These are phyloP conservation scores for Trichosurus vulpecula DNA, from an alignment of 2,797 vertebrate genomes.

Conservation along the genomic window DNA sequence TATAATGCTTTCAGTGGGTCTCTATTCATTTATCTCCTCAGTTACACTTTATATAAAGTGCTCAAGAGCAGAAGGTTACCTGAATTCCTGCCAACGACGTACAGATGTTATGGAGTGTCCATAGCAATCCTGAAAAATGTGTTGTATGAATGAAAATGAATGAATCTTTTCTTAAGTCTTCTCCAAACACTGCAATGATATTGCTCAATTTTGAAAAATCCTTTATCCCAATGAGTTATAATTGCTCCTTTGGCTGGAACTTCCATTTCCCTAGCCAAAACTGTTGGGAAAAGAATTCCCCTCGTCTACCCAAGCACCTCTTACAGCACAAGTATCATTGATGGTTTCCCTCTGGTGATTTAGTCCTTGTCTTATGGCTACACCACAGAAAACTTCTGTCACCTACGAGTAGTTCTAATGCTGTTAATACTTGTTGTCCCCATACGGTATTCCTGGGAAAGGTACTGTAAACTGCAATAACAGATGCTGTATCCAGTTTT, in stretches of 20 bases:
- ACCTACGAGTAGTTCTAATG: background rate
- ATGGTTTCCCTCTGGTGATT: background rate
- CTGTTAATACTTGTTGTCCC: background rate
- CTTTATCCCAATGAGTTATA: background rate
- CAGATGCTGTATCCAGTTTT: background rate
- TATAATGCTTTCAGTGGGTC: background rate
- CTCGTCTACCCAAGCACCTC: background rate
- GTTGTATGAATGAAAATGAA: background rate
- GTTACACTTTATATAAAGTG: background rate
- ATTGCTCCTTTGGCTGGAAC: background rate
- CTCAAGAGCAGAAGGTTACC: background rate
- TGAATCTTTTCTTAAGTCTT: background rate
- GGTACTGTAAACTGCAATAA: background rate
- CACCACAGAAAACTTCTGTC: background rate
- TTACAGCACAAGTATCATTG: background rate
- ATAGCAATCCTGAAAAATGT: background rate
- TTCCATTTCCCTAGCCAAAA: background rate
- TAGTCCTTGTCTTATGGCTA: background rate
- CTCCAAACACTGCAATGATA: background rate
- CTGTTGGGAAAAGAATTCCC: background rate
- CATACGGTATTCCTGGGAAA: background rate
- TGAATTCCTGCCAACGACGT: background rate
- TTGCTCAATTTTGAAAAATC: background rate
- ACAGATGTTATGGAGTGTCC: background rate
- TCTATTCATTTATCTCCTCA: background rate